A percentile compares a stretch with the other conserved stretches of the same genome.
These are phyloP conservation scores for Leguminivora glycinivorella DNA, from an alignment of 1,140 invertebrate species.

Conservation along the genomic window DNA sequence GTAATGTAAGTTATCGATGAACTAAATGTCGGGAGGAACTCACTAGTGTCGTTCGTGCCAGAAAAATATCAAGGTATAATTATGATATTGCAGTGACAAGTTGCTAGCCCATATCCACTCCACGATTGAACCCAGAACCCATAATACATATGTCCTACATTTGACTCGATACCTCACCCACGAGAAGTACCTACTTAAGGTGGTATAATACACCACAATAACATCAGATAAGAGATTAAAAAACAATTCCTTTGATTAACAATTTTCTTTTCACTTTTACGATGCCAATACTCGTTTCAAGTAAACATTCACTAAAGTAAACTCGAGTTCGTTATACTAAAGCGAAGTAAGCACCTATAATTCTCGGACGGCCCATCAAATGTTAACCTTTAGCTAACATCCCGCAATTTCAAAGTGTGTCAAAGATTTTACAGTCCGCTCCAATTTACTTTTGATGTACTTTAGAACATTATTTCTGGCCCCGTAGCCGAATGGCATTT, in stretches of 20 bases:
- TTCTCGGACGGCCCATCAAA: background rate
- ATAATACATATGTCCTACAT: no score
- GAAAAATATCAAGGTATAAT: no score
- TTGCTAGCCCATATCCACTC: no score
- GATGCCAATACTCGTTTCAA: background rate
- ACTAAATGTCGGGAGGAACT: no score
- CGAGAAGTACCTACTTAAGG: no score
- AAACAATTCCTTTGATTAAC: background rate
- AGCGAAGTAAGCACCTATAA: background rate
- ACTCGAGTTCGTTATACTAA: background rate
- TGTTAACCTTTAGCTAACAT: slow-evolving; percentile 1
- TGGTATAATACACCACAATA: no score
- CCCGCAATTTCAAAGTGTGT: background rate
- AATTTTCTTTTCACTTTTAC: background rate
- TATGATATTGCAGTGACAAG: no score
- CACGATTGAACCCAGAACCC: no score
- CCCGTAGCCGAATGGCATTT: no score
- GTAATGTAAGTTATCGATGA: no score
- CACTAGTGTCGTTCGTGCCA: no score
- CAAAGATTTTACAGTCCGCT: background rate
- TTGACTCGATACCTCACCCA: no score
- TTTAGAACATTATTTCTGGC: background rate
- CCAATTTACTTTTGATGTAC: background rate
- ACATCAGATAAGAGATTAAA: background rate
- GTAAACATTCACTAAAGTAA: slow-evolving; percentile 5